These are phyloP conservation scores for Pristionchus fissidentatus DNA, from an alignment of 2,888 invertebrate species.

Conservation along the genomic window DNA sequence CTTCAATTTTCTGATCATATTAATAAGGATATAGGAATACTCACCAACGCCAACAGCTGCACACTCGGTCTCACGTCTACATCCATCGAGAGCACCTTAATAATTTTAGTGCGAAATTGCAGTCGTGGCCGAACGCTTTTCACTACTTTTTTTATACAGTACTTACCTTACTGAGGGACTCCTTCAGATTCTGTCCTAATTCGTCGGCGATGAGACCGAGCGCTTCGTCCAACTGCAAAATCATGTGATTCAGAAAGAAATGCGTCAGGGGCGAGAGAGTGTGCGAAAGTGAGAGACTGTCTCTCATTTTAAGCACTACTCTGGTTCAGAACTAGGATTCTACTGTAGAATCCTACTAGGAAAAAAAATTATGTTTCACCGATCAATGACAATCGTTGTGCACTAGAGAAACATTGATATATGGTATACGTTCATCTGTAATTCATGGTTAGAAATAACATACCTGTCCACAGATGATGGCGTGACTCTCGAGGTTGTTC, in stretches of 20 bases:
- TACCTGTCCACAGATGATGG: conserved; percentile 91
- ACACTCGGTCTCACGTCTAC: conserved; percentile 90
- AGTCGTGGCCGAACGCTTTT: not conserved
- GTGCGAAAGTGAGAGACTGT: too few relatives aligned
- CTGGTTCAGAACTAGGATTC: not conserved
- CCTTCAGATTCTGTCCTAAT: conserved; percentile 82
- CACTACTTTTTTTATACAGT: not conserved
- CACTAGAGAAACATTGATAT: not conserved
- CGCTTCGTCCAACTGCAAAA: conserved; percentile 65
- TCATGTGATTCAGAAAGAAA: not conserved
- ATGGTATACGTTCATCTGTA: not conserved
- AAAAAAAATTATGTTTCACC: too few relatives aligned
- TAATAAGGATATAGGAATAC: conserved; percentile 48
- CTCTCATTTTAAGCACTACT: not conserved
- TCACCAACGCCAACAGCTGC: conserved; percentile 91
- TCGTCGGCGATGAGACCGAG: conserved; percentile 77
- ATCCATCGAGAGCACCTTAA: conserved; percentile 77
- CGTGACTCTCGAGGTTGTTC: conserved; percentile 89
- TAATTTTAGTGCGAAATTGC: not conserved
- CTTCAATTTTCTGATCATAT: not conserved
- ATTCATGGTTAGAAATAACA: not conserved
- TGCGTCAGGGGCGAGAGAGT: too few relatives aligned
- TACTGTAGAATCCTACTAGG: too few relatives aligned
- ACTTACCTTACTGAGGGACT: conserved; percentile 62
- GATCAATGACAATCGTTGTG: not conserved